phyloP scores from a whole-genome alignment of 1,140 invertebrate genomes.

The Melanaphis sacchari region DNA sequence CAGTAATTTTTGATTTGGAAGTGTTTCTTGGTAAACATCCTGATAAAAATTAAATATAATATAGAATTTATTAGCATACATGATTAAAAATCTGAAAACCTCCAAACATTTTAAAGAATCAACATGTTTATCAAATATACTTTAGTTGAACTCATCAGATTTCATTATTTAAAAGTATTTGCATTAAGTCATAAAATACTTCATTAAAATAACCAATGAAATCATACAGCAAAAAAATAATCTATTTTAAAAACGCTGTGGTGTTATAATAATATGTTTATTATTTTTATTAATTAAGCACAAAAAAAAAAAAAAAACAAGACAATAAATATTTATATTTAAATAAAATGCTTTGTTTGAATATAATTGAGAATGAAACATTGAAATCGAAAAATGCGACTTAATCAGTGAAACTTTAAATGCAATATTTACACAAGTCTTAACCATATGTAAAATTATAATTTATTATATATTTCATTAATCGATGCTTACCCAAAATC shows the following conservation, averaged over 20 bases:
- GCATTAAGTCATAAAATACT: neutral
- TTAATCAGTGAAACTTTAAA: neutral
- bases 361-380: neutral
- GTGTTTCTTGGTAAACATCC: constrained; percentile 8
- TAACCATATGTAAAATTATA: neutral
- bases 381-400: neutral
- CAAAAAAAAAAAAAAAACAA: neutral
- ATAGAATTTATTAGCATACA: neutral
- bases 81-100: neutral
- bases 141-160: neutral
- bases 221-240: neutral
- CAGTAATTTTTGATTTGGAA: neutral
- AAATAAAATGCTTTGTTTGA: neutral
- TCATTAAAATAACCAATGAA: neutral
- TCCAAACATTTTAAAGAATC: neutral
- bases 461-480: neutral
- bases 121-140: neutral
- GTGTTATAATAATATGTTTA: neutral
- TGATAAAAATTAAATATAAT: neutral
- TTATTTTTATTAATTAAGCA: neutral
- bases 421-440: neutral
- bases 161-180: neutral
- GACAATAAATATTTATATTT: neutral
- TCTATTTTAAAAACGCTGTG: neutral
- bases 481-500: neutral